Evolutionary conservation across 2,797 vertebrate genomes (phyloP), one percentile per base, ranked within the genome.

Genomic region (Thunnus albacares): DNA sequence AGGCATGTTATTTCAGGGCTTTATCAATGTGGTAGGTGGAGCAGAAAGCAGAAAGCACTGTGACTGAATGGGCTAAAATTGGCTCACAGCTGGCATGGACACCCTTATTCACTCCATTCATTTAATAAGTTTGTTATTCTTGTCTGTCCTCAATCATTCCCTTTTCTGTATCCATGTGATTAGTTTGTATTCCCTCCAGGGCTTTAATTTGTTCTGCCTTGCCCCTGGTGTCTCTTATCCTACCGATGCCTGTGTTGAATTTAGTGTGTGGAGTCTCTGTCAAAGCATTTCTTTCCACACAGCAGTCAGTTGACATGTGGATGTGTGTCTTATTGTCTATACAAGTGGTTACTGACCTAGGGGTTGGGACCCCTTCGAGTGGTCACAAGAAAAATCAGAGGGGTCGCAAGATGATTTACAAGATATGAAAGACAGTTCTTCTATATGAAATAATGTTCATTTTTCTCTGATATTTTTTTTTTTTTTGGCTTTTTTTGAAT

Each of bases 101-200:
- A 55, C 60, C 55, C 45, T 57, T 30, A 28, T 49, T 75, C 12
- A 0, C 47, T 61, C 38, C 20, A 26, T 75, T 80, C 49, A 5
- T 67, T 55, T 47, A 61, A 77, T 74, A 55, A 49, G 64, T 35
- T 84, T 62, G 17, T 75, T 56, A 22, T 87, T 68, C 2, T 83
- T 71, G 47, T 73, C 35, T 24, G 38, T 78, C 57, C 38, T 90
- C 74, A 71, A 65, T 83, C 68, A 49, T 65, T 80, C 41, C 30
- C 41, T n/a, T 62, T 57, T 53, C 26, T 77, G 49, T 10, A 38
- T 75, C 71, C 62, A 26, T 77, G 75, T 81, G 73, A 83, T 84
- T 74, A 45, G 35, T 80, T 59, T 73, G 57, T 62, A 74, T 86
- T 85, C 58, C 67, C 78, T 79, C n/a, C 68, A 65, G 78, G 20